phyloP scores from a whole-genome alignment of 2,113 vertebrate species.

The Girardinichthys multiradiatus region DNA sequence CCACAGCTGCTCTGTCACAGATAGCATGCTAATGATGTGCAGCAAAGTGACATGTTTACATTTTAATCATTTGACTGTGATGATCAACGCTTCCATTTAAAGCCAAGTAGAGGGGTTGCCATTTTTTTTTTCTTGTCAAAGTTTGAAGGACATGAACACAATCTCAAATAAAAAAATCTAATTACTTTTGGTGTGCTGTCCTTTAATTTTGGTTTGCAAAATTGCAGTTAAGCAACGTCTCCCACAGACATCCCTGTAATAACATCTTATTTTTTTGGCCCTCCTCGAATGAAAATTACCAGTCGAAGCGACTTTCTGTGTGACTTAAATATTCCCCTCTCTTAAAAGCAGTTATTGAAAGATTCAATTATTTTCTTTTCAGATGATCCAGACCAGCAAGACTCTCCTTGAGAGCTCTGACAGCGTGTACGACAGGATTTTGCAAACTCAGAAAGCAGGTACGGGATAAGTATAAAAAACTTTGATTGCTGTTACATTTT shows the following conservation, averaged over 20 bases:
- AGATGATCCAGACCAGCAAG: conserved; percentile 96
- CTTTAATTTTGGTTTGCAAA: conserved; percentile 62
- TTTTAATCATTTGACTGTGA: conserved; percentile 10
- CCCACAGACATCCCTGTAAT: conserved; percentile 50
- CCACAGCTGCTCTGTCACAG: conserved; percentile 44
- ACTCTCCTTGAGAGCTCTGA: conserved; percentile 89
- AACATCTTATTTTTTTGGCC: conserved; percentile 43
- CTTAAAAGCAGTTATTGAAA: conserved; percentile 15
- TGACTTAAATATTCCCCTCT: conserved; percentile 24
- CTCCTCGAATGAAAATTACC: conserved; percentile 40
- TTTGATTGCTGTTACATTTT: neutral
- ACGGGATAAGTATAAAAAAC: conserved; percentile 3
- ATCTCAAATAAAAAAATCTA: conserved; percentile 47
- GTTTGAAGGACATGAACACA: neutral
- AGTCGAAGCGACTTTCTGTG: conserved; percentile 21
- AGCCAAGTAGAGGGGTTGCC: neutral
- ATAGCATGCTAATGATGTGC: conserved; percentile 12
- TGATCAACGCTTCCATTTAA: conserved; percentile 8
- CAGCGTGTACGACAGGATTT: conserved; percentile 88
- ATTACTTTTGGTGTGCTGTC: conserved; percentile 43
- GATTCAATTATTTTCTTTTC: conserved; percentile 47
- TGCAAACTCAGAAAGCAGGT: conserved; percentile 92
- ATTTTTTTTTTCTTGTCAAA: neutral
- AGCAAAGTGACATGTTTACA: conserved; percentile 14
- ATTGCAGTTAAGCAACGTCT: conserved; percentile 36